A percentile compares a stretch with the other conserved stretches of the same genome.
phyloP scores from a whole-genome alignment of 2,113 vertebrate species.

The Pelecanus crispus region DNA sequence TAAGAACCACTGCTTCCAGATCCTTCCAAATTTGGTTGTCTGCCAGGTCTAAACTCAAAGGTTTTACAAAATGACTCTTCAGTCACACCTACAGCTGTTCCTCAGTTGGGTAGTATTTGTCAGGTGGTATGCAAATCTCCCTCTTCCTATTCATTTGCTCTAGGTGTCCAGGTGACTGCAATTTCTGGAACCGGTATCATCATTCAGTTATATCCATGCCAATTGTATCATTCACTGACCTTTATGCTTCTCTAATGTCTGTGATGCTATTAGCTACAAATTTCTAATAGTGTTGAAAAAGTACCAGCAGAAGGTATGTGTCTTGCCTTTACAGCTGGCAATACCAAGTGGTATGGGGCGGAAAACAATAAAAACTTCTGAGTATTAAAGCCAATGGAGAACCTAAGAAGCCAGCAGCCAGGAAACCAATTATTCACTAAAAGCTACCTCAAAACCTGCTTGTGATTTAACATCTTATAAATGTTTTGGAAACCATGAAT shows the following conservation, averaged over 20 bases:
- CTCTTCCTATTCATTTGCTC: not conserved
- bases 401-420: not conserved
- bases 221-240: not conserved
- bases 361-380: not conserved
- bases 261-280: not conserved
- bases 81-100: not conserved
- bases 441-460: not conserved
- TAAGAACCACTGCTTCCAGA: not conserved
- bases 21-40: not conserved
- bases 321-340: not conserved
- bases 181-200: not conserved
- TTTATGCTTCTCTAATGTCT: not conserved
- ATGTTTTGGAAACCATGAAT: not conserved
- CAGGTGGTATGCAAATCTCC: not conserved
- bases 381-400: not conserved
- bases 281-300: not conserved
- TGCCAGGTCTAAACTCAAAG: not conserved
- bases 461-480: not conserved
- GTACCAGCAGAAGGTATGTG: not conserved
- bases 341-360: not conserved
- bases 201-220: not conserved
- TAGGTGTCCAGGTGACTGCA: not conserved
- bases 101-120: not conserved
- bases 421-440: not conserved
- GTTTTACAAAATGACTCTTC: not conserved